phyloP scores from a whole-genome alignment of 2,797 vertebrate genomes.

The Characodon lateralis region DNA sequence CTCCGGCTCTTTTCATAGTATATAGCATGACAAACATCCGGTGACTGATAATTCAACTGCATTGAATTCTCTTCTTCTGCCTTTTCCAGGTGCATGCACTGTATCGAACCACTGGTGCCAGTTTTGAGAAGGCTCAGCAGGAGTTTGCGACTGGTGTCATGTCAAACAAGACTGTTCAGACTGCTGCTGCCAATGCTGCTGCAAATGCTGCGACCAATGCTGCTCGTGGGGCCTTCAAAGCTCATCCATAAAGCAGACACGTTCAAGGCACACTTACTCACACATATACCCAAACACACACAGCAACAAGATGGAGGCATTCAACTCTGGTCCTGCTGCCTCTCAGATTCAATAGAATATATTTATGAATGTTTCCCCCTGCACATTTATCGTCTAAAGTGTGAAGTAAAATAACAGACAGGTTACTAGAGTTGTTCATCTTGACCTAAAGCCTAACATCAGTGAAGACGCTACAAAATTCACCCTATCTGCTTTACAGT shows the following conservation, averaged over 20 bases:
- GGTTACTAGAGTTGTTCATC: slow-evolving; percentile 57
- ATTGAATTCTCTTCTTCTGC: background rate
- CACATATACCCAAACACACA: slow-evolving; percentile 17
- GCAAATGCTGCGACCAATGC: slow-evolving; percentile 86
- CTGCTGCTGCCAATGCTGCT: slow-evolving; percentile 92
- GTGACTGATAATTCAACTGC: background rate
- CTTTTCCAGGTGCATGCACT: slow-evolving; percentile 90
- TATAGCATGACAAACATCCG: background rate
- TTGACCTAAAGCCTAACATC: slow-evolving; percentile 32
- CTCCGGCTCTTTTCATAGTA: background rate
- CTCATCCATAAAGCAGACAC: slow-evolving; percentile 53
- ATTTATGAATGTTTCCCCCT: slow-evolving; percentile 42
- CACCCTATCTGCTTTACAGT: slow-evolving; percentile 48
- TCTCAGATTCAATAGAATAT: slow-evolving; percentile 44
- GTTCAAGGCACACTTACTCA: slow-evolving; percentile 5
- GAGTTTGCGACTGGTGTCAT: slow-evolving; percentile 98
- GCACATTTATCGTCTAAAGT: slow-evolving; percentile 30
- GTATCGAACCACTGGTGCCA: slow-evolving; percentile 96
- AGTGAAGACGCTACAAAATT: slow-evolving; percentile 32
- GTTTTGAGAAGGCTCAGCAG: slow-evolving; percentile 98
- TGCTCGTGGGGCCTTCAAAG: slow-evolving; percentile 88
- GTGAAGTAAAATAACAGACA: slow-evolving; percentile 24
- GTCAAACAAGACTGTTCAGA: slow-evolving; percentile 98
- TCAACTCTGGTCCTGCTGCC: slow-evolving; percentile 53
- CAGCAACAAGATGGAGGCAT: slow-evolving; percentile 49